phyloP scores from a whole-genome alignment of 2,888 invertebrate species.

The Caenorhabditis afra region DNA sequence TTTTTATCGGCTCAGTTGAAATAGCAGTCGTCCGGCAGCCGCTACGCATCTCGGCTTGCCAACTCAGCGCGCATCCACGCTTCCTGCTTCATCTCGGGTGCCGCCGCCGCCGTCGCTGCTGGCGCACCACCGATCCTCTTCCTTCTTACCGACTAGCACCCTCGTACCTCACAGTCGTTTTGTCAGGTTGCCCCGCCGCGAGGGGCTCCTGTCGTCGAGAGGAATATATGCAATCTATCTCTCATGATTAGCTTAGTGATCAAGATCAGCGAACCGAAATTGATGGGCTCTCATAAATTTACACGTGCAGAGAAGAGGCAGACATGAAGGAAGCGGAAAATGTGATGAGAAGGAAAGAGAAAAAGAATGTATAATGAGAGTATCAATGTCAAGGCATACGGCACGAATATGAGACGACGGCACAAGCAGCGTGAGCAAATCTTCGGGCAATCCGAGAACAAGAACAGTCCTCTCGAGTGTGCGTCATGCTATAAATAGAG shows the following conservation, averaged over 20 bases:
- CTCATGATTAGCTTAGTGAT: constrained; percentile 49
- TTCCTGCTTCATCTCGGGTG: constrained; percentile 33
- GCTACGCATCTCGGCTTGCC: constrained; percentile 51
- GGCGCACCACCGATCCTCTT: too few relatives aligned
- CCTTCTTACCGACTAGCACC: constrained; percentile 11
- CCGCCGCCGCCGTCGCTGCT: constrained; percentile 14
- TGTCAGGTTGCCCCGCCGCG: constrained; percentile 43
- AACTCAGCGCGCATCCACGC: constrained; percentile 24
- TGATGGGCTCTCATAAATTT: constrained; percentile 53
- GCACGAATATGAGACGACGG: constrained; percentile 13
- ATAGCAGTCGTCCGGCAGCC: constrained; percentile 58
- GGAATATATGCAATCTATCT: constrained; percentile 53
- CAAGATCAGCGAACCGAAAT: constrained; percentile 33
- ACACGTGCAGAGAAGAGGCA: constrained; percentile 25
- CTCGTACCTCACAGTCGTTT: constrained; percentile 57
- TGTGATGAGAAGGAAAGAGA: constrained; percentile 19
- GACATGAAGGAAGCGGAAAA: constrained; percentile 23
- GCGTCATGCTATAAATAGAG: too few relatives aligned
- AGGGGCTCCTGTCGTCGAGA: constrained; percentile 9
- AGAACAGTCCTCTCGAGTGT: too few relatives aligned
- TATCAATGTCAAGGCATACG: constrained; percentile 27
- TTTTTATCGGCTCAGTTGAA: constrained; percentile 62
- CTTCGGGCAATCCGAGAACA: neutral
- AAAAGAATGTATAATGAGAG: constrained; percentile 32
- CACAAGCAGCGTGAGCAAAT: neutral